Conservation (phyloP, 2,113 vertebrate species). For the Clarias macrocephalus region DNA sequence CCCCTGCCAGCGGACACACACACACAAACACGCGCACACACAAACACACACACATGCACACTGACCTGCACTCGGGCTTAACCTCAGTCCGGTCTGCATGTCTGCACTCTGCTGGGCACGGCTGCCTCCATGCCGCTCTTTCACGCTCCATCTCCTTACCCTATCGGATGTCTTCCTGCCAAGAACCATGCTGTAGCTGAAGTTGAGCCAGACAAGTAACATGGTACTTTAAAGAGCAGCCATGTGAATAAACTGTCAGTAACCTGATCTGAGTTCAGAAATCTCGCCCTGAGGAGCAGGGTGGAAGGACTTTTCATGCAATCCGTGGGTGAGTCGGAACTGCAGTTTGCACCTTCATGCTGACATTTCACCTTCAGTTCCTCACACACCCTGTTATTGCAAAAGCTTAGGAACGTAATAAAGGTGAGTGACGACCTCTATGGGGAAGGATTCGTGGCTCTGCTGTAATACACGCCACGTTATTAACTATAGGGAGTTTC, state of each 20-base stretch:
- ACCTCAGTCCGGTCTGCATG: constrained; percentile 23
- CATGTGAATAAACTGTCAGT: not conserved
- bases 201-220: not conserved
- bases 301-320: not conserved
- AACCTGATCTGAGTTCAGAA: not conserved
- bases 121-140: not conserved
- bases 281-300: not conserved
- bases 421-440: not conserved
- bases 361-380: not conserved
- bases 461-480: not conserved
- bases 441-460: not conserved
- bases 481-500: not conserved
- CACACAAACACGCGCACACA: too few species aligned
- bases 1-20: constrained; percentile 9
- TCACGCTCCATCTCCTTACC: not conserved
- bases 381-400: not conserved
- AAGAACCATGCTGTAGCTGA: not conserved
- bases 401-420: not conserved
- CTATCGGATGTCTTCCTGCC: not conserved
- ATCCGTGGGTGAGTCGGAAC: not conserved
- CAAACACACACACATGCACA: too few species aligned
- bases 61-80: constrained; percentile 26
- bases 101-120: constrained; percentile 15
- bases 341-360: not conserved
- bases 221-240: not conserved